These are phyloP conservation scores for Myiozetetes cayanensis DNA, from an alignment of 2,113 vertebrate genomes.

Conservation along the genomic window DNA sequence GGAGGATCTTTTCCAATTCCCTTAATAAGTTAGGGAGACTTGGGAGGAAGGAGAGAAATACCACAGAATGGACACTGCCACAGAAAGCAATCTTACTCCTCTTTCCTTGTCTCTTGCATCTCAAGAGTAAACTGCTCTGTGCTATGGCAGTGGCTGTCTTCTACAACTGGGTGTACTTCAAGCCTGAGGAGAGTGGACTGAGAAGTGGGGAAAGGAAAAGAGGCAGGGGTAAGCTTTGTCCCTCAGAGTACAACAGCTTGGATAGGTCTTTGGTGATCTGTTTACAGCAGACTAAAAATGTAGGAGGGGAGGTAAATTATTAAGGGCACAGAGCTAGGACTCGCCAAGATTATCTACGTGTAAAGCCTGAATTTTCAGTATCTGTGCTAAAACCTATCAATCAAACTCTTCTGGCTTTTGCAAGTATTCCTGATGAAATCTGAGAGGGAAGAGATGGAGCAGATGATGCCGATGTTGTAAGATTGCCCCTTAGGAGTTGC, in stretches of 20 bases:
- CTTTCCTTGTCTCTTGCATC: neutral
- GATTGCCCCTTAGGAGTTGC: neutral
- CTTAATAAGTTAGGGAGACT: neutral
- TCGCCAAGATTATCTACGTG: fast-evolving
- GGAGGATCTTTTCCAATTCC: neutral
- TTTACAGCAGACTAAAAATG: neutral
- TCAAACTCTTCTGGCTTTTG: neutral
- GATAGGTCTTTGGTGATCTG: neutral
- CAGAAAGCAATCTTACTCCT: neutral
- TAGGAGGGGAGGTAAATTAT: neutral
- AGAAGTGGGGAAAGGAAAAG: neutral
- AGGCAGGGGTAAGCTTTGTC: neutral
- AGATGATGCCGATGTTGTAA: neutral
- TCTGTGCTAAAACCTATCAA: neutral
- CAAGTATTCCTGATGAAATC: neutral
- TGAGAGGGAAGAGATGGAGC: neutral
- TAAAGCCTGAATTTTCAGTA: neutral
- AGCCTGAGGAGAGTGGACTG: neutral
- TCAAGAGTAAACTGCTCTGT: neutral
- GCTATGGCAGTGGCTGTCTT: neutral
- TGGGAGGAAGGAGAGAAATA: neutral
- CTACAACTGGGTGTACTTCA: neutral
- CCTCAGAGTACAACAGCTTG: neutral
- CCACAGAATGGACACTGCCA: neutral
- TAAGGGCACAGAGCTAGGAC: neutral